phyloP scores from a whole-genome alignment of 2,797 vertebrate species.

The Lutjanus argentimaculatus region DNA sequence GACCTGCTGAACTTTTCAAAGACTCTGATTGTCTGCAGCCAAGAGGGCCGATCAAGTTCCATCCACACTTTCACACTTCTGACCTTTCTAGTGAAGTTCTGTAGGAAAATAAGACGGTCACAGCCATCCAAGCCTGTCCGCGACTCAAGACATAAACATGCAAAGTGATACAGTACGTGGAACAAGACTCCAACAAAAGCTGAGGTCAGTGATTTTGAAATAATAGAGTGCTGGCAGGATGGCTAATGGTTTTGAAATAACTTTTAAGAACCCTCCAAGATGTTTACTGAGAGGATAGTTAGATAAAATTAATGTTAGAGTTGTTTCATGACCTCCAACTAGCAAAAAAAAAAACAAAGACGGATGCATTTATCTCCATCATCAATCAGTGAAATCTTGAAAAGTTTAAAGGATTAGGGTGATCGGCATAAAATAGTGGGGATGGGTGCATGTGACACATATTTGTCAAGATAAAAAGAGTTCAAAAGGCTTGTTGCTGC shows the following conservation, averaged over 20 bases:
- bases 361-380: not conserved
- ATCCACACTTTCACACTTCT: slow-evolving; percentile 11
- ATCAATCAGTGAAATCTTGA: not conserved
- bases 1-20: slow-evolving; percentile 25
- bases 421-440: not conserved
- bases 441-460: not conserved
- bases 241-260: slow-evolving; percentile 11
- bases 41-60: not conserved
- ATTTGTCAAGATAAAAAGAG: not conserved
- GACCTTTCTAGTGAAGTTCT: not conserved
- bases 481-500: slow-evolving; percentile 6
- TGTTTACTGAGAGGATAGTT: slow-evolving; percentile 18
- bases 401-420: not conserved
- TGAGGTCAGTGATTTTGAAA: slow-evolving; percentile 37
- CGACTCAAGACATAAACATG: not conserved
- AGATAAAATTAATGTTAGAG: not conserved
- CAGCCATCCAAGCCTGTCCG: not conserved
- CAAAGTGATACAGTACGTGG: slow-evolving; percentile 1
- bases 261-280: not conserved
- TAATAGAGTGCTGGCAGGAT: not conserved
- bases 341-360: not conserved
- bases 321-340: not conserved
- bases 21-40: not conserved
- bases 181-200: not conserved
- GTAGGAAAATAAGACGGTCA: slow-evolving; percentile 25